These are phyloP conservation scores for Oreochromis mossambicus DNA, from an alignment of 2,797 vertebrate species.

Conservation along the genomic window DNA sequence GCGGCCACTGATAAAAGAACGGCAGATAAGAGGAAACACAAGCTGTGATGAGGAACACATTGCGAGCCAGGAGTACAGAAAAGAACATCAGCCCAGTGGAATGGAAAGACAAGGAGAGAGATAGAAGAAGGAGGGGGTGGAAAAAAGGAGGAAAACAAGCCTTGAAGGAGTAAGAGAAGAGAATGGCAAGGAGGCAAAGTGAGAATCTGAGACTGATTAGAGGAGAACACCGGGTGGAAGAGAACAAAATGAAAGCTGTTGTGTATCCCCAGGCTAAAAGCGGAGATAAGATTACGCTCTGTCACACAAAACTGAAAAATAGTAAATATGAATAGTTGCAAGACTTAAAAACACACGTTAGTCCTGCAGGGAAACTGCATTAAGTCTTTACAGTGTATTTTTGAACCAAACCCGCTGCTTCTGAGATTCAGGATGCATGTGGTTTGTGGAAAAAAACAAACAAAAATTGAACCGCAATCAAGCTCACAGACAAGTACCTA, in stretches of 20 bases:
- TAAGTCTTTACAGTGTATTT: not conserved
- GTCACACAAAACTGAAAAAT: constrained; percentile 14
- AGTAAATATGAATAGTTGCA: constrained; percentile 4
- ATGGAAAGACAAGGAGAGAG: constrained; percentile 1
- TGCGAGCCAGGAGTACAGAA: constrained; percentile 42
- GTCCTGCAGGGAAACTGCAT: not conserved
- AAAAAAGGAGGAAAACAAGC: not conserved
- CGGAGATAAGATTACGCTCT: not conserved
- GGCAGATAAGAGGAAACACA: constrained; percentile 73
- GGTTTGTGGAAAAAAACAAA: constrained; percentile 1
- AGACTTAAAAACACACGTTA: not conserved
- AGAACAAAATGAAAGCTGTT: not conserved
- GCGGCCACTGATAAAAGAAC: constrained; percentile 64
- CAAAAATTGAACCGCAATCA: constrained; percentile 7
- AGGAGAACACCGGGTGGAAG: not conserved
- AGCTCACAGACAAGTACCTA: not conserved
- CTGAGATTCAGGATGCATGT: not conserved
- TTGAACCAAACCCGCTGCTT: not conserved
- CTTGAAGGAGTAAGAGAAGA: not conserved
- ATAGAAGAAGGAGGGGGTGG: not conserved
- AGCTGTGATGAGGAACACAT: constrained; percentile 70
- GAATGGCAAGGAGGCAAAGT: not conserved
- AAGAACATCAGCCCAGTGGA: constrained; percentile 38
- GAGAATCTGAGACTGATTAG: constrained; percentile 28
- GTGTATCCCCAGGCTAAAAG: not conserved